phyloP scores from a whole-genome alignment of 1,140 invertebrate genomes.

The Lucilia sericata region DNA sequence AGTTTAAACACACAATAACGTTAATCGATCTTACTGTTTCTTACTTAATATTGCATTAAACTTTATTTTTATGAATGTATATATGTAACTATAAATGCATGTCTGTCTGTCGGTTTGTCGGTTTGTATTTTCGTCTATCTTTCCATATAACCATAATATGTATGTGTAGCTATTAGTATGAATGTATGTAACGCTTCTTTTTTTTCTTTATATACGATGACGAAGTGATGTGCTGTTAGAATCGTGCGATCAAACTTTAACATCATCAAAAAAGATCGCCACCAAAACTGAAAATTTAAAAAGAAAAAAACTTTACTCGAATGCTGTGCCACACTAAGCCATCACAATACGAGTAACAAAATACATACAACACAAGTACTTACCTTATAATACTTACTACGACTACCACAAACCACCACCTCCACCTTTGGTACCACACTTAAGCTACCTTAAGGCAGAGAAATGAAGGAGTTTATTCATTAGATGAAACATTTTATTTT shows the following conservation, averaged over 20 bases:
- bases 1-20: conserved; percentile 28
- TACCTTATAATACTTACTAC: conserved; percentile 58
- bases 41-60: conserved; percentile 40
- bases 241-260: conserved; percentile 52
- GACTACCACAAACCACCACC: conserved; percentile 31
- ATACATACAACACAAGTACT: conserved; percentile 49
- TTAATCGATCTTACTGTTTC: conserved; percentile 40
- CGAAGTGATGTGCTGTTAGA: conserved; percentile 60
- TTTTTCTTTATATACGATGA: conserved; percentile 49
- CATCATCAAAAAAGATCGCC: conserved; percentile 40
- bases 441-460: conserved; percentile 27
- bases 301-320: background rate
- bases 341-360: conserved; percentile 19
- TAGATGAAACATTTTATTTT: too few relatives aligned
- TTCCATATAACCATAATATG: background rate
- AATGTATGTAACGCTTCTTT: background rate
- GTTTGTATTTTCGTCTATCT: conserved; percentile 14
- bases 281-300: background rate
- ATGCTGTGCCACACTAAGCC: conserved; percentile 2
- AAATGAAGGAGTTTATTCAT: background rate
- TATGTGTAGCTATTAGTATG: conserved; percentile 25
- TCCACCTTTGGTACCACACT: conserved; percentile 51
- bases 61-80: conserved; percentile 19
- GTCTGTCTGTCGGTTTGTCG: background rate
- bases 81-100: background rate